These are phyloP conservation scores for Drosophila sproati DNA, from an alignment of 1,140 invertebrate genomes.

Conservation along the genomic window DNA sequence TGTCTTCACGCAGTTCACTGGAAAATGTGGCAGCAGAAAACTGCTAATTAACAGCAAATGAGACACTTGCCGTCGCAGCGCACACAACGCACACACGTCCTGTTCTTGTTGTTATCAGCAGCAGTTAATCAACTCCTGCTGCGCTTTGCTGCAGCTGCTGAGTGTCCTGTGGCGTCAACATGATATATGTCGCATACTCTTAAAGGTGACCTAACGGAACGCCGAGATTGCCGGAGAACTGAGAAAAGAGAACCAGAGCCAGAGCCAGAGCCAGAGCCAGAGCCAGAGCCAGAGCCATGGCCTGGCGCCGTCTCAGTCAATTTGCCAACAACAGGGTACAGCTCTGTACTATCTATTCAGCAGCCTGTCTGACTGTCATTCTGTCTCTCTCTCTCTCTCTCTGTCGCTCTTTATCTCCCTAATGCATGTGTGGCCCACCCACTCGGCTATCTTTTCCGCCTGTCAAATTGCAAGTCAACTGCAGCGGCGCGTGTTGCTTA, in stretches of 20 bases:
- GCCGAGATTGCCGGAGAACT: too few relatives aligned
- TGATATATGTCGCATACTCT: slow-evolving; percentile 36
- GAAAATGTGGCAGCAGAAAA: slow-evolving; percentile 31
- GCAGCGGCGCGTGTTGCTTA: slow-evolving; percentile 69
- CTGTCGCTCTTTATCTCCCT: background rate
- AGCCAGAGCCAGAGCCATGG: background rate
- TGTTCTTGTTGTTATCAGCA: slow-evolving; percentile 30
- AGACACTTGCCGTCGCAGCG: slow-evolving; percentile 43
- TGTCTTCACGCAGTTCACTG: slow-evolving; percentile 57
- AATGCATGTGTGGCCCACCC: slow-evolving; percentile 39
- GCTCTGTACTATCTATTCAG: slow-evolving; percentile 12
- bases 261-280: too few relatives aligned
- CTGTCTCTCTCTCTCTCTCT: background rate
- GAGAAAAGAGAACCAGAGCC: too few relatives aligned
- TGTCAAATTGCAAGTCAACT: slow-evolving; percentile 76
- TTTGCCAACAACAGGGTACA: slow-evolving; percentile 53
- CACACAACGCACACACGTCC: slow-evolving; percentile 1
- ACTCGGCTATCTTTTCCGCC: slow-evolving; percentile 39
- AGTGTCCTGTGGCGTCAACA: slow-evolving; percentile 53
- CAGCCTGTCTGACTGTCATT: background rate
- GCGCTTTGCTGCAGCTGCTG: slow-evolving; percentile 13
- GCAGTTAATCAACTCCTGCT: slow-evolving; percentile 23
- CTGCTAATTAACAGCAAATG: slow-evolving; percentile 71
- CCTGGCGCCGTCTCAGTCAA: slow-evolving; percentile 51
- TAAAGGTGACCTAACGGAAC: slow-evolving; percentile 31